Percentiles rank a stretch among this genome's conserved stretches.
These are phyloP conservation scores for Nomada fabriciana DNA, from an alignment of 2,888 invertebrate genomes.

Conservation along the genomic window DNA sequence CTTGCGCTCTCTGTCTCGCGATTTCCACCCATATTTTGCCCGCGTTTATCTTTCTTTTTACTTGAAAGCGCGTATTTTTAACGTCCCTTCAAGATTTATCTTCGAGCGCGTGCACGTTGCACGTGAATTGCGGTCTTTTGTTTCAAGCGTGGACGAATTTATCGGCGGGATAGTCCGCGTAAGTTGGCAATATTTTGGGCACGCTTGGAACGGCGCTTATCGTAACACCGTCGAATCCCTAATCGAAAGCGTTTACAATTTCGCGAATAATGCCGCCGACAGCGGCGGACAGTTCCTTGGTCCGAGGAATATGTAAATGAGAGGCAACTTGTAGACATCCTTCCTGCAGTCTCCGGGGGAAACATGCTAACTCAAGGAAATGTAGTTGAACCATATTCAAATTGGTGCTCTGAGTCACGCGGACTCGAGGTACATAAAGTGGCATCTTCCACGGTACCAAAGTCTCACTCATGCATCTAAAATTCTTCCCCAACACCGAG, in stretches of 20 bases:
- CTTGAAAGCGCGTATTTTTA: too few species aligned
- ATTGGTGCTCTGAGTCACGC: constrained; percentile 23
- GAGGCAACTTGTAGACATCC: constrained; percentile 30
- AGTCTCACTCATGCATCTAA: not conserved
- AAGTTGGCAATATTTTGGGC: constrained; percentile 21
- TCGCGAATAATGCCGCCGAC: constrained; percentile 15
- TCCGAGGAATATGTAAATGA: constrained; percentile 37
- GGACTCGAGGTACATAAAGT: constrained; percentile 26
- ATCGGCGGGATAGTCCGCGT: not conserved
- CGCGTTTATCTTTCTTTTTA: too few species aligned
- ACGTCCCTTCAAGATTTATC: too few species aligned
- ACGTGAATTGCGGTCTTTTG: not conserved
- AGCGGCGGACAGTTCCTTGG: constrained; percentile 24
- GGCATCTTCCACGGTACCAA: not conserved
- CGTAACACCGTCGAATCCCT: constrained; percentile 7
- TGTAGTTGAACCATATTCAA: constrained; percentile 40
- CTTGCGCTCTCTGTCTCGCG: not conserved
- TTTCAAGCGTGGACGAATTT: not conserved
- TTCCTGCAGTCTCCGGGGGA: constrained; percentile 22
- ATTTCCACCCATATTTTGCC: too few species aligned
- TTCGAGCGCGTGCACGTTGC: too few species aligned
- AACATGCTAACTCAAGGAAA: constrained; percentile 38
- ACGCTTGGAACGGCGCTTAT: not conserved
- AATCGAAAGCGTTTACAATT: constrained; percentile 33
- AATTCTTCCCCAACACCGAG: not conserved